These are phyloP conservation scores for Baronia brevicornis DNA, from an alignment of 2,888 invertebrate species.

Conservation along the genomic window DNA sequence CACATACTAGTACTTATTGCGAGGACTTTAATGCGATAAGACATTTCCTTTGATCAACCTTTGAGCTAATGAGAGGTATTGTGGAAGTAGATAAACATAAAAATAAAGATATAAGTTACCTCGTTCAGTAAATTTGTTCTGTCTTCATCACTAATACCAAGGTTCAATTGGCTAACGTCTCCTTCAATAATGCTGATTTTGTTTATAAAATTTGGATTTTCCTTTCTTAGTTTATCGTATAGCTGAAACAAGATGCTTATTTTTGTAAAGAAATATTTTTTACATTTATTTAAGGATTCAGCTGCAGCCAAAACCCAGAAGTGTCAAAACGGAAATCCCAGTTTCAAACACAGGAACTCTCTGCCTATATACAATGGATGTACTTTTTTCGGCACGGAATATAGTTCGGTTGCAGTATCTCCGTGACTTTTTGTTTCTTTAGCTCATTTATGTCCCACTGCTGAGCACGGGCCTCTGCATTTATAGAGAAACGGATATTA, in stretches of 20 bases:
- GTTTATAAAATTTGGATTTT: constrained; percentile 38
- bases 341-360: no score
- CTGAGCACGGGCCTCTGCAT: no score
- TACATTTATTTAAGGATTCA: background rate
- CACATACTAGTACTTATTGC: no score
- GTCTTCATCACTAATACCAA: constrained; percentile 54
- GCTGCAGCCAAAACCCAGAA: background rate
- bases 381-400: no score
- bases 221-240: constrained; percentile 51
- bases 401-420: no score
- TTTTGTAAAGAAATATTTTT: background rate
- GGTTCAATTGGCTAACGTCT: constrained; percentile 42
- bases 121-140: constrained; percentile 41
- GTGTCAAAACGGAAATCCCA: background rate
- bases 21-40: no score
- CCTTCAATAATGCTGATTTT: constrained; percentile 59
- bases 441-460: no score
- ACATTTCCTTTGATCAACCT: no score
- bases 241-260: no score
- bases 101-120: constrained; percentile 26
- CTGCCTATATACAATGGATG: no score
- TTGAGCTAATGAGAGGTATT: background rate
- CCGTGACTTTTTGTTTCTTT: no score
- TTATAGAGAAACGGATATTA: no score
- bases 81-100: background rate